Base-by-base conservation (phyloP, 2,113 vertebrate species). In the Columba livia region DNA sequence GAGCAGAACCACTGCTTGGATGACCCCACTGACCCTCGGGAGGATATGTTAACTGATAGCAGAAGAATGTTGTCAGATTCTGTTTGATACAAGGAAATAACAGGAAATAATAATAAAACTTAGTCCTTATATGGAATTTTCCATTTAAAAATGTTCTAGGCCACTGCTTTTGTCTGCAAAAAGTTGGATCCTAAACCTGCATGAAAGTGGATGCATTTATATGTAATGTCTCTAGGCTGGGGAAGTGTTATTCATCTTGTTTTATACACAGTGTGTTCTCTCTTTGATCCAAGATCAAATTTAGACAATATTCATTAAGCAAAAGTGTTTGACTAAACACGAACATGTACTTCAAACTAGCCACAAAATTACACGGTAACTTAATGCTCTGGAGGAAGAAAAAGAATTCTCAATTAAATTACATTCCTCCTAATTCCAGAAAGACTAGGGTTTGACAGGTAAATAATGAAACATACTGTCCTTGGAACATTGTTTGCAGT, bases 291-390 rank as follows among this genome's bases (percentile, higher is more conserved):
- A 87, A 85, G 82, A 89, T 81, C 12, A 77, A 25, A 89, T 92
- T 75, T 85, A 95, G 51, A 62, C 70, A 85, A 61, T 44, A 90
- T 42, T 71, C 48, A 91, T 94, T 81, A 95, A 96, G 83, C n/a
- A 71, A 88, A 85, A 74, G 36, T 29, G 6, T 93, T 91, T 91
- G 62, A 79, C 73, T 53, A 56, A 95, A 87, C 54, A 82, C 36
- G 65, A 94, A 71, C 66, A 6, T 77, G 12, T 58, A 74, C 32
- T 85, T 97, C 84, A 90, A 89, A 53, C 79, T 85, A 79, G 25
- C 69, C 71, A 85, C 60, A 79, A 92, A 90, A 94, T 88, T 85
- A n/a, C n/a, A 54, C 4, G 7, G 44, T 90, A 95, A 90, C 90
- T 75, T 82, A 83, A 85, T 93, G 29, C 14, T 92, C 38, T 78